phyloP scores from a whole-genome alignment of 1,140 invertebrate species.

The Phortica variegata region DNA sequence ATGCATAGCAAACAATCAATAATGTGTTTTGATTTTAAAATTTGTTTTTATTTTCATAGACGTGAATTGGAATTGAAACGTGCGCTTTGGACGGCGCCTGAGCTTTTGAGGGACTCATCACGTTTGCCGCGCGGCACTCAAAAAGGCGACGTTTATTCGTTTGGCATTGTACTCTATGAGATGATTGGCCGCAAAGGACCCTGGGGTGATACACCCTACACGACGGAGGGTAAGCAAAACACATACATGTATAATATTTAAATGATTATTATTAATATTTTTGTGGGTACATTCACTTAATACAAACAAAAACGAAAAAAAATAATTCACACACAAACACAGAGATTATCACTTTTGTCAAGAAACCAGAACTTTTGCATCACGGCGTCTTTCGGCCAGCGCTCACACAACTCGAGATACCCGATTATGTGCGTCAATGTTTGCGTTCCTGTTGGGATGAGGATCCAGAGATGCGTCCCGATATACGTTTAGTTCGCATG shows the following conservation, averaged over 20 bases:
- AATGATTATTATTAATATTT: neutral
- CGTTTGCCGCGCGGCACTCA: conserved; percentile 72
- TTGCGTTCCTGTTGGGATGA: conserved; percentile 84
- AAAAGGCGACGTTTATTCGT: conserved; percentile 86
- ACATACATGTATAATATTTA: neutral
- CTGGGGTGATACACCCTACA: conserved; percentile 68
- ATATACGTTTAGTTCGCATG: conserved; percentile 72
- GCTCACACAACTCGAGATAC: conserved; percentile 80
- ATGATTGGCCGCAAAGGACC: conserved; percentile 82
- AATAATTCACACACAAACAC: conserved; percentile 56
- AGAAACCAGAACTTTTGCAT: conserved; percentile 78
- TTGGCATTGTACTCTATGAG: conserved; percentile 89
- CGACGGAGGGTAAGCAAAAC: conserved; percentile 60
- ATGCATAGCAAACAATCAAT: no score
- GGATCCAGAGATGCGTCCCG: conserved; percentile 81
- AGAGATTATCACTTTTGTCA: conserved; percentile 90
- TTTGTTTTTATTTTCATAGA: conserved; percentile 38
- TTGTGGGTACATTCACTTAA: neutral
- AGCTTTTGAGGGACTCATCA: conserved; percentile 69
- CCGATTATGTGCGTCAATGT: conserved; percentile 85
- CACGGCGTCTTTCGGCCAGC: conserved; percentile 73
- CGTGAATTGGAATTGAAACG: conserved; percentile 61
- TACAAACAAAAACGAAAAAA: neutral
- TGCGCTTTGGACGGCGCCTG: conserved; percentile 85
- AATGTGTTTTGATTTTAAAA: neutral